phyloP scores from a whole-genome alignment of 1,140 invertebrate species.

The Trissolcus basalis region DNA sequence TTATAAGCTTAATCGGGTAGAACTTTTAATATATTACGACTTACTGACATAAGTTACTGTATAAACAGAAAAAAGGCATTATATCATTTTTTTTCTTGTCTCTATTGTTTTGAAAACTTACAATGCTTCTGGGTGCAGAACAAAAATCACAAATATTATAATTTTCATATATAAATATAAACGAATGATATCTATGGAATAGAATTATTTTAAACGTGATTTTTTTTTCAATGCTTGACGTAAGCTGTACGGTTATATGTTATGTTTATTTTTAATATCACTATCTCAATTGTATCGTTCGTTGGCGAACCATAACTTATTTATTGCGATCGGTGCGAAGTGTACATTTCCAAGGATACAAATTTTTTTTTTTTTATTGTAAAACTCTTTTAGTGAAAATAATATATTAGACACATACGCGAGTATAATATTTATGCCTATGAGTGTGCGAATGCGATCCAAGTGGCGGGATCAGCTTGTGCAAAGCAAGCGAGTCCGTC shows the following conservation, averaged over 20 bases:
- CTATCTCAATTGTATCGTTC: constrained; percentile 50
- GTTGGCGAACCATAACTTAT: constrained; percentile 70
- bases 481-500: constrained; percentile 27
- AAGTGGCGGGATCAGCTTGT: no score
- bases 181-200: constrained; percentile 34
- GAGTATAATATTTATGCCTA: constrained; percentile 60
- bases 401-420: constrained; percentile 63
- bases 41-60: constrained; percentile 58
- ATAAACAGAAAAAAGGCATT: constrained; percentile 72
- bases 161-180: constrained; percentile 46
- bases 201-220: constrained; percentile 47
- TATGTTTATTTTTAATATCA: constrained; percentile 50
- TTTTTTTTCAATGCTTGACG: constrained; percentile 36
- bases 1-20: constrained; percentile 64
- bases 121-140: constrained; percentile 37
- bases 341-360: constrained; percentile 62
- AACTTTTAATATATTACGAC: constrained; percentile 68
- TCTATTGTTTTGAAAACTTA: constrained; percentile 42
- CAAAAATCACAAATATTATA: constrained; percentile 40
- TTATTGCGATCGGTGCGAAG: constrained; percentile 67
- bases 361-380: constrained; percentile 21
- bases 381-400: constrained; percentile 26
- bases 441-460: constrained; percentile 5
- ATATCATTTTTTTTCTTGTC: constrained; percentile 67
- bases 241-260: constrained; percentile 40